These are phyloP conservation scores for Columba janthina DNA, from an alignment of 2,113 vertebrate genomes.

Conservation along the genomic window DNA sequence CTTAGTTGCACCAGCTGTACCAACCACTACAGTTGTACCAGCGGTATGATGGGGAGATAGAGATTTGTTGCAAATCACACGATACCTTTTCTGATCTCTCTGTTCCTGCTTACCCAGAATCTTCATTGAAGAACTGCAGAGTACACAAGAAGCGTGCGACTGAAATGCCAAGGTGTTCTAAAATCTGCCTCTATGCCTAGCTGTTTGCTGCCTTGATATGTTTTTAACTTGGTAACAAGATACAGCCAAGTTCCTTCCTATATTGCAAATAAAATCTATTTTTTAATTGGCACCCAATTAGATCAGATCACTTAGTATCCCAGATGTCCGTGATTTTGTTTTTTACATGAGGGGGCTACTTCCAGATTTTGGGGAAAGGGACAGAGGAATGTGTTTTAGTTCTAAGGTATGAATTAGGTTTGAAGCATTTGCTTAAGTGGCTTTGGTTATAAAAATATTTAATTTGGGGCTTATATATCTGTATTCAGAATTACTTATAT, in stretches of 20 bases:
- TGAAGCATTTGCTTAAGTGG: not conserved
- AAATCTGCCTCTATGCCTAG: not conserved
- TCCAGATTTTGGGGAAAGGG: not conserved
- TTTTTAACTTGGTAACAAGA: not conserved
- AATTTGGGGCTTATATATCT: not conserved
- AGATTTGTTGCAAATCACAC: not conserved
- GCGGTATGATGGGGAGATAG: not conserved
- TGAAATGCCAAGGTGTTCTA: not conserved
- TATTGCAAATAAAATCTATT: not conserved
- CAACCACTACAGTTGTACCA: not conserved
- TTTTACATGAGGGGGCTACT: not conserved
- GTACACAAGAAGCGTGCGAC: fast-evolving
- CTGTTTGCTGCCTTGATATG: not conserved
- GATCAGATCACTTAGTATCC: not conserved
- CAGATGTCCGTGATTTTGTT: not conserved
- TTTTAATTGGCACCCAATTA: not conserved
- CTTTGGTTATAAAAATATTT: not conserved
- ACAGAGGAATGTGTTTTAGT: not conserved
- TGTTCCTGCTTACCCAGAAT: not conserved
- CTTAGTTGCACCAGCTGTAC: not conserved
- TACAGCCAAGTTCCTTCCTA: not conserved
- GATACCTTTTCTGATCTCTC: not conserved
- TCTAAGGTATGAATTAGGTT: not conserved
- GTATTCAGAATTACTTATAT: not conserved
- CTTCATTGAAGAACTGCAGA: not conserved